Conservation (phyloP, 2,888 invertebrate species). For the Parelbella ahira region DNA sequence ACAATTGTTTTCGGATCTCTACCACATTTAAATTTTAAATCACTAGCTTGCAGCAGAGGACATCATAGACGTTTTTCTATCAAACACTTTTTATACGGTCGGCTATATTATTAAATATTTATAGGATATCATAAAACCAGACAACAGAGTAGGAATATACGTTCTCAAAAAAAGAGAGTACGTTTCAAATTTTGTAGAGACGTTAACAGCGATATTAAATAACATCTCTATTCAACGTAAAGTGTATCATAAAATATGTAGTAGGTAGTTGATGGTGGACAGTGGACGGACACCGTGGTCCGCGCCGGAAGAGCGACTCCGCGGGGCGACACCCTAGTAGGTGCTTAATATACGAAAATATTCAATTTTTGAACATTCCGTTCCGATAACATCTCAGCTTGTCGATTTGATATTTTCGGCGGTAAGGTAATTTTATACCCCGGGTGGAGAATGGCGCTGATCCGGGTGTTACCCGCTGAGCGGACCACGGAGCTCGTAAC, state of each 20-base stretch:
- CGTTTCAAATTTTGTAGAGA: constrained; percentile 59
- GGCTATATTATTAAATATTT: constrained; percentile 52
- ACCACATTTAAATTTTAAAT: no score
- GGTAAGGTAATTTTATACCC: constrained; percentile 73
- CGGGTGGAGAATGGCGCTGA: constrained; percentile 64
- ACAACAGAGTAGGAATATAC: constrained; percentile 45
- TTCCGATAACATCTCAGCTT: constrained; percentile 72
- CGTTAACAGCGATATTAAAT: constrained; percentile 76
- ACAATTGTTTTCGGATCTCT: no score
- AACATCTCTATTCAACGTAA: constrained; percentile 76
- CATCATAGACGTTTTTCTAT: no score
- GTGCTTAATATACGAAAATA: constrained; percentile 69
- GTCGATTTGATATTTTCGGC: constrained; percentile 80
- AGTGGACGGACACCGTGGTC: constrained; percentile 35
- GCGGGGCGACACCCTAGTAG: constrained; percentile 54
- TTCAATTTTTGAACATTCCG: constrained; percentile 78
- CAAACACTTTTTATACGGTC: constrained; percentile 23
- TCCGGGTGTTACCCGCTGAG: constrained; percentile 71
- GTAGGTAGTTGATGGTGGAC: constrained; percentile 35
- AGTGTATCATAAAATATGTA: constrained; percentile 58
- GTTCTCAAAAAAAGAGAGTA: constrained; percentile 43
- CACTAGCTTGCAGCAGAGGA: no score
- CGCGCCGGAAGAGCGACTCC: constrained; percentile 56
- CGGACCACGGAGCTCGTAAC: constrained; percentile 66
- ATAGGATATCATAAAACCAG: constrained; percentile 54